Conservation (phyloP, 2,888 invertebrate genomes). For the Eristalinus aeneus region DNA sequence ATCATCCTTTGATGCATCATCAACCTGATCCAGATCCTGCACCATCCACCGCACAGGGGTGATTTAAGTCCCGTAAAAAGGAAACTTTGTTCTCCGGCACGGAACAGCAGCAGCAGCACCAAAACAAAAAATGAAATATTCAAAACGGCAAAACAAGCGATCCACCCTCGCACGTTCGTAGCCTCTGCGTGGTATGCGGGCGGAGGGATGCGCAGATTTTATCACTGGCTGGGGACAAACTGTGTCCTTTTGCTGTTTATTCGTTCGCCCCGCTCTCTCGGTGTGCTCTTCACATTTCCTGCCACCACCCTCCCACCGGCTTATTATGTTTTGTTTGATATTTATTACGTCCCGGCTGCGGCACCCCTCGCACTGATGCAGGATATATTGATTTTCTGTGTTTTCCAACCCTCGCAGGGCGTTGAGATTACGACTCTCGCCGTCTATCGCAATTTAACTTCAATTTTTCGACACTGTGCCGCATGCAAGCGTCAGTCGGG, state of each 20-base stretch:
- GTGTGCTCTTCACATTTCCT: neutral
- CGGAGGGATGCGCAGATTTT: conserved; percentile 2
- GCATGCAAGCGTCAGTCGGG: conserved; percentile 16
- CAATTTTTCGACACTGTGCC: conserved; percentile 39
- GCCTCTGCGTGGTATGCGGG: neutral
- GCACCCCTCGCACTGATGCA: conserved; percentile 43
- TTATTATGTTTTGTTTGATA: conserved; percentile 32
- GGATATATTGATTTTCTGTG: conserved; percentile 56
- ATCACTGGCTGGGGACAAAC: neutral
- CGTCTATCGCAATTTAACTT: conserved; percentile 45
- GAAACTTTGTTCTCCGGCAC: conserved; percentile 50
- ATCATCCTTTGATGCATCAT: conserved; percentile 63
- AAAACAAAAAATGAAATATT: conserved; percentile 20
- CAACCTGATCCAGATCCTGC: conserved; percentile 49
- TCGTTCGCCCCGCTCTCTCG: neutral
- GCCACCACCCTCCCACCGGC: neutral
- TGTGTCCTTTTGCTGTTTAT: conserved; percentile 2
- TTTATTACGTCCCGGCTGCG: conserved; percentile 17
- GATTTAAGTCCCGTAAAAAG: conserved; percentile 52
- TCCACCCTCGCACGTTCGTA: neutral
- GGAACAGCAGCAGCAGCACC: no score
- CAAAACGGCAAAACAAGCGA: conserved; percentile 27
- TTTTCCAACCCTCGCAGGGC: conserved; percentile 27
- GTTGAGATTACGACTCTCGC: conserved; percentile 7
- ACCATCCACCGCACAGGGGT: conserved; percentile 1